These are phyloP conservation scores for Holacanthus passer DNA, from an alignment of 2,113 vertebrate species.

Conservation along the genomic window DNA sequence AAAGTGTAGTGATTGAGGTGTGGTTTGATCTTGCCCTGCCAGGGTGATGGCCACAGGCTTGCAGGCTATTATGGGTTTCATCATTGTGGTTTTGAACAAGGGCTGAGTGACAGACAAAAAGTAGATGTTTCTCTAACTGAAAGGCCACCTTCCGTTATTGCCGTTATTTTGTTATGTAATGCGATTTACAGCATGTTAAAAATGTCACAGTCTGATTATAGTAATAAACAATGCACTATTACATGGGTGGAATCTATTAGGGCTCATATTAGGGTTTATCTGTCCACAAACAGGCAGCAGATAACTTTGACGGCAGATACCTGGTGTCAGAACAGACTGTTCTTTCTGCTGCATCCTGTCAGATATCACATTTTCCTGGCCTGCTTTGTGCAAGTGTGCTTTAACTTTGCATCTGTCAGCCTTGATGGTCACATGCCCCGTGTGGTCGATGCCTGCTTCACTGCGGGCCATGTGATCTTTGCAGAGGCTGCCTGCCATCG, in stretches of 20 bases:
- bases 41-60: neutral
- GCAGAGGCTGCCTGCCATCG: conserved; percentile 59
- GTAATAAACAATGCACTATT: neutral
- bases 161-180: neutral
- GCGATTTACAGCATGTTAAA: neutral
- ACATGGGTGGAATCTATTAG: too few species aligned
- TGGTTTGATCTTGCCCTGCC: neutral
- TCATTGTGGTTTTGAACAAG: neutral
- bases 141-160: neutral
- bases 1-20: conserved; percentile 8
- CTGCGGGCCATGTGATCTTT: conserved; percentile 70
- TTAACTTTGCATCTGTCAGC: conserved; percentile 63
- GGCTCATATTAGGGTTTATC: too few species aligned
- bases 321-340: neutral
- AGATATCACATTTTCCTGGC: conserved; percentile 29
- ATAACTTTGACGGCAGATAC: conserved; percentile 13
- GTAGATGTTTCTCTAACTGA: neutral
- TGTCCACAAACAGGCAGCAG: neutral
- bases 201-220: neutral
- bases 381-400: conserved; percentile 15
- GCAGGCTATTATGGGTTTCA: neutral
- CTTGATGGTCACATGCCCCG: conserved; percentile 43
- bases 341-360: conserved; percentile 33
- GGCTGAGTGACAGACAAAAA: neutral
- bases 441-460: conserved; percentile 55